These are phyloP conservation scores for Heliconius charithonia DNA, from an alignment of 2,888 invertebrate genomes.

Conservation along the genomic window DNA sequence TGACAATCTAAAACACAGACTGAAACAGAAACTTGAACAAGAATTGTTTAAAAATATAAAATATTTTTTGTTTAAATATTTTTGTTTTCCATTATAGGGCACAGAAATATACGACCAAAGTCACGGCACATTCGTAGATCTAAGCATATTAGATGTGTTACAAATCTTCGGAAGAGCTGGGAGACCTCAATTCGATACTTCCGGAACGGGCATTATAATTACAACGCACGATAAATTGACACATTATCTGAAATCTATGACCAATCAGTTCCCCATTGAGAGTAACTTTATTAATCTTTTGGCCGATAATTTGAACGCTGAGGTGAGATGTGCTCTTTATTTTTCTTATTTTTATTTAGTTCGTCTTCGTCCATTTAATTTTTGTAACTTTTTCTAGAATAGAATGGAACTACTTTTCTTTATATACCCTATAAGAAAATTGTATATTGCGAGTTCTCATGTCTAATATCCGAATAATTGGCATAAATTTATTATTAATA, in stretches of 20 bases:
- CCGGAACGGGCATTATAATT: constrained; percentile 97
- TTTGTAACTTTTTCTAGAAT: no score
- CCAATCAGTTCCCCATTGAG: constrained; percentile 99
- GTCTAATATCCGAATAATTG: no score
- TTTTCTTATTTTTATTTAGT: no score
- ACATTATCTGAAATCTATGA: constrained; percentile 96
- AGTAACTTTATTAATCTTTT: constrained; percentile 96
- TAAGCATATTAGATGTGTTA: constrained; percentile 98
- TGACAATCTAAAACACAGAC: no score
- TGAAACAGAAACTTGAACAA: no score
- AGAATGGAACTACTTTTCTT: no score
- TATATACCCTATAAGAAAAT: no score
- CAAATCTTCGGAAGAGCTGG: constrained; percentile 99
- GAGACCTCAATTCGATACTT: constrained; percentile 97
- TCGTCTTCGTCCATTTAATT: no score
- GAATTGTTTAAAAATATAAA: no score
- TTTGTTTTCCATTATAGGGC: constrained; percentile 83
- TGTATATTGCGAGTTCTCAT: no score
- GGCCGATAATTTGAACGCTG: constrained; percentile 98
- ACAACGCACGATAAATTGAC: constrained; percentile 95
- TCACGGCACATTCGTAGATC: constrained; percentile 95
- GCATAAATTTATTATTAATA: no score
- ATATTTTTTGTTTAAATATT: background rate
- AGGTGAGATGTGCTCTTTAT: constrained; percentile 66
- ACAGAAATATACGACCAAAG: constrained; percentile 99